These are phyloP conservation scores for Leptinotarsa tumamoca DNA, from an alignment of 2,888 invertebrate species.

Conservation along the genomic window DNA sequence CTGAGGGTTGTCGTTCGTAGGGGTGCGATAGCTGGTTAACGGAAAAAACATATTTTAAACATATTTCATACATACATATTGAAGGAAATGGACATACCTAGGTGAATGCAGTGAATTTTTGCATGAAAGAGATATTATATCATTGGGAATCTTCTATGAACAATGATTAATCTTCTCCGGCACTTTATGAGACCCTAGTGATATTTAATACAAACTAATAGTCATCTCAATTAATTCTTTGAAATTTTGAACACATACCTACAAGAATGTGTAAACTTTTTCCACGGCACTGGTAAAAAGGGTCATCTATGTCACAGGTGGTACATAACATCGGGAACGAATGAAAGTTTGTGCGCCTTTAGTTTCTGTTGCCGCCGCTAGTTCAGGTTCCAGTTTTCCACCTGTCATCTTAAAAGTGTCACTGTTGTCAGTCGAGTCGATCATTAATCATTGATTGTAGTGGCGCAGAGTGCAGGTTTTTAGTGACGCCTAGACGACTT, in stretches of 20 bases:
- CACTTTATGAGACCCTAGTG: too few species aligned
- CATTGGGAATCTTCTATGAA: too few species aligned
- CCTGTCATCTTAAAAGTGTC: constrained; percentile 58
- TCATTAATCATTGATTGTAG: constrained; percentile 65
- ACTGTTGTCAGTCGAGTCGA: constrained; percentile 55
- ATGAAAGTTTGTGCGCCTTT: constrained; percentile 8
- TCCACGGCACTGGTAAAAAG: constrained; percentile 16
- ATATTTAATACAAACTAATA: too few species aligned
- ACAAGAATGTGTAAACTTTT: neutral
- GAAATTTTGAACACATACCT: neutral
- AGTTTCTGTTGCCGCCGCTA: constrained; percentile 35
- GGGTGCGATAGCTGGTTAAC: too few species aligned
- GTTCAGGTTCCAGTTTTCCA: constrained; percentile 48
- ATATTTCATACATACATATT: too few species aligned
- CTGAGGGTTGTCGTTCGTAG: too few species aligned
- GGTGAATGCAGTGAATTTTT: too few species aligned
- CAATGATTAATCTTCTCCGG: too few species aligned
- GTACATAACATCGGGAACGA: too few species aligned
- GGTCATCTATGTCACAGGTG: constrained; percentile 18
- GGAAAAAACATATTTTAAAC: too few species aligned
- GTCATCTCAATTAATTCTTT: neutral
- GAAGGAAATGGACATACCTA: too few species aligned
- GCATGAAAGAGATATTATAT: too few species aligned
- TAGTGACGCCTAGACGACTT: constrained; percentile 47
- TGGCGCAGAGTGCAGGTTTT: constrained; percentile 47